A percentile compares a stretch with the other conserved stretches of the same genome.
Evolutionary conservation across 2,888 invertebrate genomes (phyloP).

Genomic region (Pseudococcus jackbeardsleyi): DNA sequence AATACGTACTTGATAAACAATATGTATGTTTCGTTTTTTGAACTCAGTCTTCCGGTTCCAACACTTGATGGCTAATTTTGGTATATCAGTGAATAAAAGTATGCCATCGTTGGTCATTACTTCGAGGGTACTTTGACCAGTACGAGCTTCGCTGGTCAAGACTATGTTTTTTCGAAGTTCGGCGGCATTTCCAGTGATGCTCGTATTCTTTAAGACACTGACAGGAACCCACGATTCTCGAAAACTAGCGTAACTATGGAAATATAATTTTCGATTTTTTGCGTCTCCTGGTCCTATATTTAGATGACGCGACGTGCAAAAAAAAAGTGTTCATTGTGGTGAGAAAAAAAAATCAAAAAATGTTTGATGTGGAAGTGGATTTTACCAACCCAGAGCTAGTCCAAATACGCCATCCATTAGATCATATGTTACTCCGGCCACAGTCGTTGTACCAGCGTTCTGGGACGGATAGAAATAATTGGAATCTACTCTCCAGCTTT

Average conservation of each 20-base stretch:
- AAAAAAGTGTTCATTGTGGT: background rate
- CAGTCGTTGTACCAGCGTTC: slow-evolving; percentile 69
- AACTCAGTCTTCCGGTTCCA: slow-evolving; percentile 69
- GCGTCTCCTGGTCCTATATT: background rate
- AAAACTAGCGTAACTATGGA: slow-evolving; percentile 79
- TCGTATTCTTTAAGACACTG: slow-evolving; percentile 74
- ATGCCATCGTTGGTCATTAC: slow-evolving; percentile 69
- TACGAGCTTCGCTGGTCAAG: background rate
- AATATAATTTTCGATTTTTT: slow-evolving; percentile 74
- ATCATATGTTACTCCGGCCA: slow-evolving; percentile 77
- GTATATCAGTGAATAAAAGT: slow-evolving; percentile 69
- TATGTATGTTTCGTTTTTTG: slow-evolving; percentile 66
- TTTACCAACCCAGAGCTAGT: slow-evolving; percentile 75
- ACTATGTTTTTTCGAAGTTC: slow-evolving; percentile 73
- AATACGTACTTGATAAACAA: slow-evolving; percentile 68
- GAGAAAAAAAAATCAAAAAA: background rate
- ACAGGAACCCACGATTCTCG: slow-evolving; percentile 78
- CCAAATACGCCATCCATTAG: slow-evolving; percentile 82
- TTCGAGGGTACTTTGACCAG: slow-evolving; percentile 78
- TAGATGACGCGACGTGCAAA: background rate
- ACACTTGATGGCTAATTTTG: slow-evolving; percentile 70
- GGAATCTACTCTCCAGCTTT: slow-evolving; percentile 77
- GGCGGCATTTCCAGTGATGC: slow-evolving; percentile 68
- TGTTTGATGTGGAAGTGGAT: background rate
- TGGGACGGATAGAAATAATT: slow-evolving; percentile 76